Conservation (phyloP, 2,113 vertebrate species). For the Tretioscincus oriximinensis region DNA sequence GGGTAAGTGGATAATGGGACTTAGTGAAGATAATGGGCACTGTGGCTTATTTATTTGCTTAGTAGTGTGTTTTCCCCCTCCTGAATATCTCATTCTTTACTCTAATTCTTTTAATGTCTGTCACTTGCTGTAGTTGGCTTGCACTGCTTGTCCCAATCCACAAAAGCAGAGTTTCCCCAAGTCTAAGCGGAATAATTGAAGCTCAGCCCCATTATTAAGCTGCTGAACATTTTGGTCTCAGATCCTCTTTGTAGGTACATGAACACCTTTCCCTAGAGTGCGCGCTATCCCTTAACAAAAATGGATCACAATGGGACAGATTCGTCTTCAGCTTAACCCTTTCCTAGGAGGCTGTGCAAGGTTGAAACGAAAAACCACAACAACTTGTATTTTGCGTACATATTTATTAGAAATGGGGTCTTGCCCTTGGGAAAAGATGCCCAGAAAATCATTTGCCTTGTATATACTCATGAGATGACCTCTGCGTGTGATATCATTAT, state of each 20-base stretch:
- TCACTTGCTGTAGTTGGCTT: constrained; percentile 48
- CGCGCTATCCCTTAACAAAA: not conserved
- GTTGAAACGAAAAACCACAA: not conserved
- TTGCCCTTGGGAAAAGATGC: not conserved
- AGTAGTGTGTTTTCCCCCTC: constrained; percentile 34
- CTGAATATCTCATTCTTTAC: constrained; percentile 34
- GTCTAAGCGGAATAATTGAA: not conserved
- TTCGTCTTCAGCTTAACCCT: no score
- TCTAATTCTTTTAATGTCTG: constrained; percentile 69
- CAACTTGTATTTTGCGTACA: not conserved
- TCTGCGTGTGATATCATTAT: not conserved
- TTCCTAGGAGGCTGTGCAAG: no score
- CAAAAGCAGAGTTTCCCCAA: constrained; percentile 31
- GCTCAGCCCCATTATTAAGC: not conserved
- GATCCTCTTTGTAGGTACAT: not conserved
- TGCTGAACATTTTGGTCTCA: not conserved
- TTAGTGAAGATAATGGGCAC: constrained; percentile 9
- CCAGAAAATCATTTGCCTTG: not conserved
- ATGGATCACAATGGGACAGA: not conserved
- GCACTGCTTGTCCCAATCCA: constrained; percentile 69
- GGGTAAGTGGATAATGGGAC: constrained; percentile 30
- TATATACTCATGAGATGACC: not conserved
- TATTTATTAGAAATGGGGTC: not conserved
- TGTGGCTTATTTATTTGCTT: constrained; percentile 37
- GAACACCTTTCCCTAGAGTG: not conserved